Base-by-base conservation (phyloP, 1,140 invertebrate genomes). In the Hirudo medicinalis region DNA sequence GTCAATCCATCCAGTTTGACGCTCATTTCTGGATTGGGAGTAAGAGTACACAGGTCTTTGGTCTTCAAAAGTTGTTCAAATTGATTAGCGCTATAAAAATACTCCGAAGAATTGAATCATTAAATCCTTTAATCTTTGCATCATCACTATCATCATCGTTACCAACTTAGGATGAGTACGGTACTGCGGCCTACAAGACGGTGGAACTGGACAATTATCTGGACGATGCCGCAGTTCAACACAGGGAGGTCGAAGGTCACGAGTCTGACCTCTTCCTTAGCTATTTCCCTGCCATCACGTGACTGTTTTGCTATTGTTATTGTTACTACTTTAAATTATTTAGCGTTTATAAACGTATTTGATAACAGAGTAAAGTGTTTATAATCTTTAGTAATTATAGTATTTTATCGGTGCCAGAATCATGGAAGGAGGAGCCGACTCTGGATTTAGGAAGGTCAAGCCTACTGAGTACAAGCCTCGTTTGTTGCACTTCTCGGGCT, bases 151-250 rank as follows among this genome's bases (percentile, higher is more conserved):
- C 11, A 63, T 63, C 29, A 63, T 63, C 29, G 17, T 68, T 32
- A 8, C 67, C 40, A 40, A 36, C n/a, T 36, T 57, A 81, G 73
- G 90, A 91, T 78, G 90, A 90, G 76, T 89, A 90, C 69, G 88
- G 89, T 0, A 89, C 86, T 74, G 91, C 88, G 66, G 90, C 88
- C 66, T 89, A 87, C 79, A 91, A 91, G 81, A 88, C 89, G 2
- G 89, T 91, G 9, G 91, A 94, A 82, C 83, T 96, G 29, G 91
- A 93, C 78, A 87, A 88, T 19, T 87, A 89, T 75, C 82, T 94
- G 13, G 88, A 87, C 69, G 88, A 87, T 60, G 84, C 84, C 19
- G 86, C 89, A 0, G 86, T 89, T 0, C 87, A 93, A 74, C 89
- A 92, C 77, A 82, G 92, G 8, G 92, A 96, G 80, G 87, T 88